These are phyloP conservation scores for Arenaria interpres DNA, from an alignment of 2,113 vertebrate species.

Conservation along the genomic window DNA sequence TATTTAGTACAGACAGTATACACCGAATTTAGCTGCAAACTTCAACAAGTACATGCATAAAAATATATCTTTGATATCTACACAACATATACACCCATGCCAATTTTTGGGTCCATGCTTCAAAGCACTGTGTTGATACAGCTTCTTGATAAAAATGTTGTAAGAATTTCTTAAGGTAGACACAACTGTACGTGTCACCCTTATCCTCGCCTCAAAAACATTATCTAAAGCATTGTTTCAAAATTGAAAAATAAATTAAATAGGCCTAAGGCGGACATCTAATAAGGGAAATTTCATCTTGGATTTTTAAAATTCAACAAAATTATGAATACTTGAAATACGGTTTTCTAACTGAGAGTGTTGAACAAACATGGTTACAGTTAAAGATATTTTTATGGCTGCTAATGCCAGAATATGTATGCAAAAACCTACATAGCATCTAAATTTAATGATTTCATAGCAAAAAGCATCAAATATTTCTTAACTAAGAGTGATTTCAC, in stretches of 20 bases:
- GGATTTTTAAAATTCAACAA: background rate
- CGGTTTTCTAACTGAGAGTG: background rate
- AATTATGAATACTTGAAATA: background rate
- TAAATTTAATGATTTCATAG: background rate
- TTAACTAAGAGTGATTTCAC: background rate
- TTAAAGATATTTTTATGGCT: background rate
- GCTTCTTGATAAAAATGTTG: background rate
- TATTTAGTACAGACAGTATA: background rate
- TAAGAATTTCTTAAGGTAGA: background rate
- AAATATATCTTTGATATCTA: background rate
- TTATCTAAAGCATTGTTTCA: background rate
- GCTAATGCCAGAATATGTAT: background rate
- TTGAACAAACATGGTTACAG: background rate
- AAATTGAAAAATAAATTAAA: background rate
- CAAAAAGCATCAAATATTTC: background rate
- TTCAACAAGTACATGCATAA: background rate
- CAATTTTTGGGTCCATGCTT: background rate
- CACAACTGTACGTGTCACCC: background rate
- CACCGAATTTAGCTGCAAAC: background rate
- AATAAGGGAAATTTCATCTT: background rate
- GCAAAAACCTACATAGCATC: background rate
- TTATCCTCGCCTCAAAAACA: background rate
- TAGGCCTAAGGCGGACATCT: background rate
- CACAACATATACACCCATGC: background rate
- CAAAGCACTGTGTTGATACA: background rate